These are phyloP conservation scores for Danio albolineatus DNA, from an alignment of 2,797 vertebrate genomes.

Conservation along the genomic window DNA sequence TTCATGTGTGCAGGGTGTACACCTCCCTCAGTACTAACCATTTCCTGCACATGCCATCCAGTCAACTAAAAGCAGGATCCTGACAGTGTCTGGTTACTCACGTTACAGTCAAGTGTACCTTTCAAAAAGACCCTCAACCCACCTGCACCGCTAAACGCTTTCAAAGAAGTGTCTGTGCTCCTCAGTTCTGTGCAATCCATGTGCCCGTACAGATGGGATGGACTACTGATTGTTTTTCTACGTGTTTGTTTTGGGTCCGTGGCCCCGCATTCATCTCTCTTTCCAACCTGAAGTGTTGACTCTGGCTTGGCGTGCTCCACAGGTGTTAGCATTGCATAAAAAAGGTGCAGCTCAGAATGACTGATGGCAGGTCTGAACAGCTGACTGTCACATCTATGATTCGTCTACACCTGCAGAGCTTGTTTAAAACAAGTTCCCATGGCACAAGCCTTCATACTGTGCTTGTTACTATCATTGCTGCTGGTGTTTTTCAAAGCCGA, in stretches of 20 bases:
- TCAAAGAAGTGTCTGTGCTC: constrained; percentile 33
- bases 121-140: constrained; percentile 14
- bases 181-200: constrained; percentile 6
- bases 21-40: constrained; percentile 28
- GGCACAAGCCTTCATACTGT: neutral
- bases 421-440: neutral
- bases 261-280: constrained; percentile 41
- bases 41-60: constrained; percentile 42
- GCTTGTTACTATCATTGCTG: neutral
- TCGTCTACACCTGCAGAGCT: constrained; percentile 8
- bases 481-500: neutral
- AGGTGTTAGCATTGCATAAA: constrained; percentile 16
- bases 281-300: constrained; percentile 47
- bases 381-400: constrained; percentile 25
- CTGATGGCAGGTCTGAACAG: constrained; percentile 29
- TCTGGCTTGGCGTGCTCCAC: constrained; percentile 34
- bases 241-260: constrained; percentile 46
- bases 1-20: constrained; percentile 46
- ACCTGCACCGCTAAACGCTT: constrained; percentile 5
- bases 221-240: constrained; percentile 25
- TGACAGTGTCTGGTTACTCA: constrained; percentile 4
- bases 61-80: constrained; percentile 32
- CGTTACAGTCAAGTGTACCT: neutral
- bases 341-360: constrained; percentile 22
- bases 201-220: neutral